A percentile compares a stretch with the other conserved stretches of the same genome.
Conservation (phyloP, 2,888 invertebrate genomes). For the Pristionchus japonicus region DNA sequence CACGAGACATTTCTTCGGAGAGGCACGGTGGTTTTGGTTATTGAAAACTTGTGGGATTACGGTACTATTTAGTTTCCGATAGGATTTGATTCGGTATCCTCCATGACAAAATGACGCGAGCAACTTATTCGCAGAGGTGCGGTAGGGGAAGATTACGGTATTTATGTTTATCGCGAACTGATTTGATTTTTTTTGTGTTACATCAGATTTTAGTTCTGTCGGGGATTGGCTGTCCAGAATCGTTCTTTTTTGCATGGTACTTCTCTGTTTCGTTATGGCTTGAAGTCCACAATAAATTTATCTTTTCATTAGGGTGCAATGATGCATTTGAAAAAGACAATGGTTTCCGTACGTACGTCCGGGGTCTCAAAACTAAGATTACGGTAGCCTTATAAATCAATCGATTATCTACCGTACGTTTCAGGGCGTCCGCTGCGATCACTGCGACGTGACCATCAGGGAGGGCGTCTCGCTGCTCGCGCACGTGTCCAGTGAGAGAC, state of each 20-base stretch:
- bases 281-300: neutral
- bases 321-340: too few species aligned
- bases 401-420: neutral
- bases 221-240: too few species aligned
- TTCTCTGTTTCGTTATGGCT: neutral
- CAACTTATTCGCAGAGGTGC: too few species aligned
- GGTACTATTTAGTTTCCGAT: neutral
- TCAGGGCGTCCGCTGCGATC: constrained; percentile 32
- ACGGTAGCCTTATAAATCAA: neutral
- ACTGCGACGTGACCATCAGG: constrained; percentile 19
- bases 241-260: too few species aligned
- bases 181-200: too few species aligned
- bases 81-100: neutral
- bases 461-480: constrained; percentile 23
- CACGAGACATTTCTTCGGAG: constrained; percentile 32
- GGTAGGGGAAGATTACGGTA: neutral
- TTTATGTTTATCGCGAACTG: too few species aligned
- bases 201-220: too few species aligned
- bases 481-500: constrained; percentile 32
- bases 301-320: too few species aligned
- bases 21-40: neutral
- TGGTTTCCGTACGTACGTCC: too few species aligned
- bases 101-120: neutral
- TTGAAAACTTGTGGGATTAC: neutral
- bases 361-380: too few species aligned